Conservation (phyloP, 2,113 vertebrate species). For the Lanius ludovicianus region DNA sequence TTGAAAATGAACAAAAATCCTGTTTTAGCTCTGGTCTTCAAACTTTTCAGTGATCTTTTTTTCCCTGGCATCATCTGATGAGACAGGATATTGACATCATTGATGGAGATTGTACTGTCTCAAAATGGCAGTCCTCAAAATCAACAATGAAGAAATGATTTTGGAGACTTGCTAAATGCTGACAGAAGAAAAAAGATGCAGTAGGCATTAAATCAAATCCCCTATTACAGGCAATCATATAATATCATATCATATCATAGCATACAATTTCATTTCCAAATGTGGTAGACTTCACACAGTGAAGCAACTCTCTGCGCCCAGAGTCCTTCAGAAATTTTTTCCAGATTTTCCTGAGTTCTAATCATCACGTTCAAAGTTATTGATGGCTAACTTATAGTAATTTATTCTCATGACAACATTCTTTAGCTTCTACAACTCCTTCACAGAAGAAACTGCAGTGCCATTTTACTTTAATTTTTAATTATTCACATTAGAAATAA, state of each 20-base stretch:
- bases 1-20: not conserved
- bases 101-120: not conserved
- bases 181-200: not conserved
- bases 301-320: not conserved
- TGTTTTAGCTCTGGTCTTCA: not conserved
- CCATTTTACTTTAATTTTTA: conserved; percentile 11
- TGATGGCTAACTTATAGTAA: not conserved
- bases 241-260: not conserved
- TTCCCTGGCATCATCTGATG: rapidly evolving
- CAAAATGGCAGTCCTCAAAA: not conserved
- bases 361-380: not conserved
- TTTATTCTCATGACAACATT: not conserved
- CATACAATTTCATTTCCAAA: not conserved
- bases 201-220: not conserved
- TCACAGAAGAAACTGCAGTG: not conserved
- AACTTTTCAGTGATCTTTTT: not conserved
- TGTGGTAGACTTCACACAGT: not conserved
- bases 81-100: not conserved
- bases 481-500: conserved; percentile 24
- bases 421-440: not conserved
- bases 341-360: not conserved
- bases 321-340: not conserved
- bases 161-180: not conserved
- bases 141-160: not conserved
- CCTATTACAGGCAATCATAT: not conserved